Base-by-base conservation (phyloP, 2,888 invertebrate genomes). In the Polyploca ridens region DNA sequence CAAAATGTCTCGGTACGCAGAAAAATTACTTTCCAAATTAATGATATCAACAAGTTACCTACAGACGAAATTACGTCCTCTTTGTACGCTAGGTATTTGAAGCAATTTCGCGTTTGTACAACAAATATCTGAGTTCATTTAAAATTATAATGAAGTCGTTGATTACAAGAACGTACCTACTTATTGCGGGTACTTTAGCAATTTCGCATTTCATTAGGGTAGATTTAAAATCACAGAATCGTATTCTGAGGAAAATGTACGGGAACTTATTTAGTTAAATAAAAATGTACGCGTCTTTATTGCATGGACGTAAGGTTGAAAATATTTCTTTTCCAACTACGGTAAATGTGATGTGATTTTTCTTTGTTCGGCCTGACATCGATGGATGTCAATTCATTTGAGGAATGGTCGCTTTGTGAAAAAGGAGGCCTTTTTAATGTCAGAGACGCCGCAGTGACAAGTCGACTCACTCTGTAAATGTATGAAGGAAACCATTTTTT, bases 331-430 rank as follows among this genome's bases (percentile, higher is more conserved):
- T 76, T 72, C 75, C 74, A 70, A 66, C 70, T 76, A 67, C 70
- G 64, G 67, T 71, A 83, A 86, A 85, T 82, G 79, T 82, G 79
- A 82, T 79, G 78, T 81, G 80, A 82, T 82, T 83, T 82, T 74
- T 78, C 81, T 82, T 81, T 89, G 88, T 88, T 84, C 82, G 75
- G 65, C 63, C 67, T 77, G 86, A 86, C 82, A 78, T 85, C 84
- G 82, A 87, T 87, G 74, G 86, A 87, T 86, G 87, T 87, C 87
- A 87, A 86, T 88, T 86, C 83, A 85, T 82, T 77, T 76, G 83
- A 83, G 78, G 84, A 86, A 84, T 81, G 84, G 81, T 73, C 80
- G 73, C 81, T 71, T 82, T 85, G 35, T 58, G 33, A 35, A 58
- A 58, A 35, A n/a, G 58, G n/a, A n/a, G 35, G 54, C 19, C 58